Conservation (phyloP, 2,797 vertebrate species). For the Dendrocincla tyrannina region DNA sequence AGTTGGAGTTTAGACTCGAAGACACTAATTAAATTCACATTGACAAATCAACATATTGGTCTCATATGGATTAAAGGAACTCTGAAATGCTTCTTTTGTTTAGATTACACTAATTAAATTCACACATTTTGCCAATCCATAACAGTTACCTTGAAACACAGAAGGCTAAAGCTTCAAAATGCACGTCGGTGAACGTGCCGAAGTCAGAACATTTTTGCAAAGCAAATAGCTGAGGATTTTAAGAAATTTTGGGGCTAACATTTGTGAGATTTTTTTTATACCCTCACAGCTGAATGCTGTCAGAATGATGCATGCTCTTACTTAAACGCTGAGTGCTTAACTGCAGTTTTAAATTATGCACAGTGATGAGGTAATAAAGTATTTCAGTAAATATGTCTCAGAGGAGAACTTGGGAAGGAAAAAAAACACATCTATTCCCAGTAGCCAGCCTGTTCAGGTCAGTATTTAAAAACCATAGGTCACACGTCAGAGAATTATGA, state of each 20-base stretch:
- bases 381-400: slow-evolving; percentile 75
- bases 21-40: slow-evolving; percentile 78
- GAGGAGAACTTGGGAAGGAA: slow-evolving; percentile 63
- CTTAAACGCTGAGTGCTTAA: slow-evolving; percentile 69
- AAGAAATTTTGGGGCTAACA: slow-evolving; percentile 5
- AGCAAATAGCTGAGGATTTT: slow-evolving; percentile 34
- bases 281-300: slow-evolving; percentile 37
- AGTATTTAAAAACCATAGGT: slow-evolving; percentile 63
- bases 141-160: slow-evolving; percentile 62
- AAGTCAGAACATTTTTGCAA: slow-evolving; percentile 17
- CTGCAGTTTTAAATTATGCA: slow-evolving; percentile 75
- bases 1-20: slow-evolving; percentile 62
- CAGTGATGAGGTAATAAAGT: slow-evolving; percentile 73
- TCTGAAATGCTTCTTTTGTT: slow-evolving; percentile 70
- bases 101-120: slow-evolving; percentile 73
- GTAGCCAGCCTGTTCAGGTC: slow-evolving; percentile 65
- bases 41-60: slow-evolving; percentile 75
- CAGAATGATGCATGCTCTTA: slow-evolving; percentile 72
- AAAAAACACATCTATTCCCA: slow-evolving; percentile 52
- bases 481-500: slow-evolving; percentile 62
- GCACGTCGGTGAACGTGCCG: not conserved
- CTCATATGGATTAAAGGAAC: slow-evolving; percentile 66
- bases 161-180: slow-evolving; percentile 33
- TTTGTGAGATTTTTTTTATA: slow-evolving; percentile 44
- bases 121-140: slow-evolving; percentile 62